Evolutionary conservation across 2,797 vertebrate genomes (phyloP).

Genomic region (Sebastes jordani): DNA sequence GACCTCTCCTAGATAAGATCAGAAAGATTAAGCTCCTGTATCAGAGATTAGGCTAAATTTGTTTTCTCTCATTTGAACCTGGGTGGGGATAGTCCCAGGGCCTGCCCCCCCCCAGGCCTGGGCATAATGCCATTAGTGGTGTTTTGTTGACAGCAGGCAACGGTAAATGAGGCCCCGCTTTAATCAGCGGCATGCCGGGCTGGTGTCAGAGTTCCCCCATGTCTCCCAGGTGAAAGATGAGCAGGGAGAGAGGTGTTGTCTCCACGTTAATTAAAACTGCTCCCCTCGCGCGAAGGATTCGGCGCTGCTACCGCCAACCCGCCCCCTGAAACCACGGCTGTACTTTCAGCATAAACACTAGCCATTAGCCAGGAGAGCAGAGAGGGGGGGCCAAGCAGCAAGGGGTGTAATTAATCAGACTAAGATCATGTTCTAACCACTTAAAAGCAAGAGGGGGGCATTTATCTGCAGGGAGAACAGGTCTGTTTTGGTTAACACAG

Average conservation of each 20-base stretch:
- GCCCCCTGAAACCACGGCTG: constrained; percentile 62
- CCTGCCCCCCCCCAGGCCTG: constrained; percentile 75
- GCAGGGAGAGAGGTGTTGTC: constrained; percentile 82
- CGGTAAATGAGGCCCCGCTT: constrained; percentile 85
- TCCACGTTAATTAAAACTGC: constrained; percentile 84
- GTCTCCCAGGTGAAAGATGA: constrained; percentile 90
- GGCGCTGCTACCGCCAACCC: constrained; percentile 52
- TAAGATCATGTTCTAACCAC: constrained; percentile 77
- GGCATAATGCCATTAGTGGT: constrained; percentile 87
- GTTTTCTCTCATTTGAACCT: constrained; percentile 76
- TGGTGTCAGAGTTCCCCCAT: constrained; percentile 84
- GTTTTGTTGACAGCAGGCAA: constrained; percentile 87
- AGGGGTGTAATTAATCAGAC: constrained; percentile 80
- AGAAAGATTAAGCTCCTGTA: constrained; percentile 76
- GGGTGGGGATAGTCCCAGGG: constrained; percentile 75
- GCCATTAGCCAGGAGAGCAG: constrained; percentile 69
- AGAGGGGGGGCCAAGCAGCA: constrained; percentile 51
- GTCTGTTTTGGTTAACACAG: constrained; percentile 46
- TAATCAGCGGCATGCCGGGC: constrained; percentile 87
- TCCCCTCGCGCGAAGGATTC: constrained; percentile 68
- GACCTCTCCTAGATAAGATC: constrained; percentile 68
- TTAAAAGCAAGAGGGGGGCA: constrained; percentile 70
- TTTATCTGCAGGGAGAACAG: constrained; percentile 63
- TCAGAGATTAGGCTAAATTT: constrained; percentile 81
- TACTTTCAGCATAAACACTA: constrained; percentile 70